Evolutionary conservation across 2,888 invertebrate genomes (phyloP), one percentile per base, ranked within the genome.

Genomic region (Pheosia gnoma): DNA sequence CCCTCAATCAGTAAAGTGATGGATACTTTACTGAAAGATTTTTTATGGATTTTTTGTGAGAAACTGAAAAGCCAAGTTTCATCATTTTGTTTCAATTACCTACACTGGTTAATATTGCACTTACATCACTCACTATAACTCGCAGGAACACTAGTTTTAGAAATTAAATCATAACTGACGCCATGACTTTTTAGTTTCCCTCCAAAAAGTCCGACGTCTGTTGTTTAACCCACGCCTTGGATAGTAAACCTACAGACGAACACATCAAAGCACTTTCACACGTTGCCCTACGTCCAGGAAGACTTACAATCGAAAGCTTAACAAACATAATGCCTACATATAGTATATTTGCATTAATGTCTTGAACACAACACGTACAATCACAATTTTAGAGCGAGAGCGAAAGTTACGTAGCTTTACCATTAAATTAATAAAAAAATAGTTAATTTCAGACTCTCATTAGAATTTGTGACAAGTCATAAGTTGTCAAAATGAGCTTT

Each of bases 211-310:
- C 25, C 25, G 2, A 25, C 25, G 25, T 25, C 25, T 25, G 25
- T 25, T 25, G 25, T 25, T 25, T 25, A 25, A 25, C 25, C 0
- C 62, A 49, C 52, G 53, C 67, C 65, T 60, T 61, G 63, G 64
- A 58, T 65, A 58, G 58, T 57, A 56, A 43, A 57, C 41, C 43
- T 65, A 66, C 54, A 64, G n/a, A 58, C 47, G 43, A 39, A 61
- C 62, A 58, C 58, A 62, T n/a, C 25, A 51, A 51, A 56, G 57
- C 51, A 25, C 74, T 74, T 73, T 75, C 74, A 66, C 64, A 62
- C 59, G 62, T 65, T 57, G 55, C 58, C 59, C 59, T 59, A 41
- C 55, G 57, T 57, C 57, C 41, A 61, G 59, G 45, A 66, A 63
- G 41, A 57, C 55, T 66, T 58, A 59, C 58, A 58, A 63, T 59